Conservation (phyloP, 1,140 invertebrate genomes). For the Mercenaria mercenaria region DNA sequence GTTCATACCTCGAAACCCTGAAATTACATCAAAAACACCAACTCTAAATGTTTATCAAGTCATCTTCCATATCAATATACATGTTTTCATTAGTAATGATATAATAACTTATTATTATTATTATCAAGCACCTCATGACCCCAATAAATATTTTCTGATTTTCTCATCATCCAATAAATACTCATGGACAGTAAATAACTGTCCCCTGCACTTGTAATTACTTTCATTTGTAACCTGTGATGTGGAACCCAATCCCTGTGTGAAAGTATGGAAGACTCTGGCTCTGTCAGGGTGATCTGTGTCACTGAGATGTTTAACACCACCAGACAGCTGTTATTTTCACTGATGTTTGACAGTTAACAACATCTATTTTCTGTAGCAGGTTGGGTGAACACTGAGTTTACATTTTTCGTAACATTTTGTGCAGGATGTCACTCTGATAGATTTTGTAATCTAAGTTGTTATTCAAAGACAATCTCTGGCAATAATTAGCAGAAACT, state of each 20-base stretch:
- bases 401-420: neutral
- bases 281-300: neutral
- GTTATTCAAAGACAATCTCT: too few relatives aligned
- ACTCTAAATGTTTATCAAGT: too few relatives aligned
- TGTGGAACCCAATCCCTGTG: neutral
- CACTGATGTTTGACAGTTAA: conserved; percentile 15
- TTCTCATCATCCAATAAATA: neutral
- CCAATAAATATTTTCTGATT: neutral
- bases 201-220: neutral
- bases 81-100: too few relatives aligned
- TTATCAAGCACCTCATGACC: too few relatives aligned
- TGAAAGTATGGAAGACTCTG: neutral
- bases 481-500: too few relatives aligned
- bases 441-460: too few relatives aligned
- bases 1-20: conserved; percentile 77
- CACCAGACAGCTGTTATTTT: conserved; percentile 1
- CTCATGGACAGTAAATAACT: neutral
- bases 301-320: conserved; percentile 7
- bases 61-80: too few relatives aligned
- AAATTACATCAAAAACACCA: conserved; percentile 45
- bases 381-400: neutral
- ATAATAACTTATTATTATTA: too few relatives aligned
- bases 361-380: neutral
- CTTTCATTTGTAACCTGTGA: too few relatives aligned
- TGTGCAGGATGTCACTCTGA: too few relatives aligned